These are phyloP conservation scores for Anoplophora glabripennis DNA, from an alignment of 1,140 invertebrate species.

Conservation along the genomic window DNA sequence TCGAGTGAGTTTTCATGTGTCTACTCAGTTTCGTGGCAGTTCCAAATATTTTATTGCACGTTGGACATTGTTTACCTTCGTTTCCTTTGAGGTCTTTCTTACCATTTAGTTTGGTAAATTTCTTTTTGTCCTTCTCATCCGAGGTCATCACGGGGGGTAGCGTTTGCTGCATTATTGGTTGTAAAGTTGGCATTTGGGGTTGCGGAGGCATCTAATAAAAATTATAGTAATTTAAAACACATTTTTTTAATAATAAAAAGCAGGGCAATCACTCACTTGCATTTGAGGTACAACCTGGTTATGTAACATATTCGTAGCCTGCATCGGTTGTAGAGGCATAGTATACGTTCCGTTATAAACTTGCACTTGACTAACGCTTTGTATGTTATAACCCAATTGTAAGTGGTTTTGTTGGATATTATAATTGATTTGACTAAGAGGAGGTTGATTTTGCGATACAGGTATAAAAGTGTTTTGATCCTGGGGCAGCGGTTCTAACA, in stretches of 20 bases:
- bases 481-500: constrained; percentile 12
- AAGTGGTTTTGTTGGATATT: constrained; percentile 35
- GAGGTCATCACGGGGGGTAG: constrained; percentile 13
- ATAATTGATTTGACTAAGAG: constrained; percentile 36
- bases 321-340: background rate
- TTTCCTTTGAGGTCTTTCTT: constrained; percentile 8
- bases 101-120: constrained; percentile 29
- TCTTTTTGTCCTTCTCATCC: constrained; percentile 28
- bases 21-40: constrained; percentile 57
- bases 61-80: constrained; percentile 51
- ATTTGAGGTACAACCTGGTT: constrained; percentile 26
- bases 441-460: constrained; percentile 6
- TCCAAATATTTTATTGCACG: constrained; percentile 57
- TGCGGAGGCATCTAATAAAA: background rate
- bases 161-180: constrained; percentile 21
- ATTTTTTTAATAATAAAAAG: background rate
- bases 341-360: constrained; percentile 22
- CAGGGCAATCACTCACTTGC: constrained; percentile 11
- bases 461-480: constrained; percentile 8
- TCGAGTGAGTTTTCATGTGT: constrained; percentile 61
- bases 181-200: constrained; percentile 25
- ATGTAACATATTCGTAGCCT: constrained; percentile 9
- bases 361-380: constrained; percentile 34
- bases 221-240: background rate
- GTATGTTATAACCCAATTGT: constrained; percentile 33